Base-by-base conservation (phyloP, 2,888 invertebrate genomes). In the Noctuana brunneofusca region DNA sequence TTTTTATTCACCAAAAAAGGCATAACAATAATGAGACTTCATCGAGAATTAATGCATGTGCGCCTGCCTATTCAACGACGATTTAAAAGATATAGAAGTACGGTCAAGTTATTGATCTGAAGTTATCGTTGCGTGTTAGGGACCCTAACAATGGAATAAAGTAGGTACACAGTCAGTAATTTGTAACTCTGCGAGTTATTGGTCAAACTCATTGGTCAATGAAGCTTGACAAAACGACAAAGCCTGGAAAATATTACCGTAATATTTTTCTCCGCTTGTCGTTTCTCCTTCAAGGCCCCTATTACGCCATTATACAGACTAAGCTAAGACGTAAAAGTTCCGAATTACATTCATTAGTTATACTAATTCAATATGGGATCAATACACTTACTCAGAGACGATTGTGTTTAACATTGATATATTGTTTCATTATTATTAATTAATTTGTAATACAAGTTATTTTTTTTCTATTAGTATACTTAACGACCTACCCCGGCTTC, bases 161-260 rank as follows among this genome's bases (percentile, higher is more conserved):
- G 55, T 35, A 12, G 54, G 55, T 48, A 43, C 16, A 43, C 24
- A 57, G 12, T 30, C 32, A 27, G 43, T 32, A 48, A 48, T 48
- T 62, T 62, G 55, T 55, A 55, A 55, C 35, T 54, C 62, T 62
- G 62, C 55, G 49, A 55, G 30, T 62, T 62, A 62, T 62, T 27
- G 62, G 54, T 49, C 30, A 38, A 55, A 62, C 49, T 62, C 55
- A 55, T 55, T 55, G 60, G 60, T 43, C 60, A 60, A 60, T 60
- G 60, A 60, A 48, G 54, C 60, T 38, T 54, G 38, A 55, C 24
- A 24, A 55, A 54, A 20, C 53, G 43, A 53, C 58, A 58, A 52
- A 30, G 50, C 50, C 58, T 58, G 43, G 41, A 46, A 59, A 60
- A 60, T 60, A 60, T 60, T 32, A 38, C 52, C 30, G 53, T 53